Evolutionary conservation across 1,140 invertebrate genomes (phyloP), one percentile per base, ranked within the genome.

Genomic region (Tribolium castaneum): DNA sequence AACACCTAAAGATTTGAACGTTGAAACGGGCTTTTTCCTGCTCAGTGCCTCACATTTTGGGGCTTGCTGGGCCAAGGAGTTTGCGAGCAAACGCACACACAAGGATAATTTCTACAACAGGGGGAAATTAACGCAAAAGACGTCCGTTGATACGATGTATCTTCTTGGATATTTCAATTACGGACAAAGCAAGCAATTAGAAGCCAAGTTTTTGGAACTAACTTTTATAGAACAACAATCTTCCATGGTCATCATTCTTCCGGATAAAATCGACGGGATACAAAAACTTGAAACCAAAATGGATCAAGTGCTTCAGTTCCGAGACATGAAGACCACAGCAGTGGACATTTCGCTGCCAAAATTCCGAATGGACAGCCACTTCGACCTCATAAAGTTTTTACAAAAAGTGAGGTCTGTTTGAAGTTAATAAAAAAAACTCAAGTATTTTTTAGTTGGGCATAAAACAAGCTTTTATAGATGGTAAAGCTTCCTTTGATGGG

Each of bases 211-310:
- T 13, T 81, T 93, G 1, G 87, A 90, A 81, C 78, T 93, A 74
- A 87, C 88, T 0, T 93, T 92, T 81, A 83, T 85, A 75, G 90
- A 90, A 25, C 82, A 87, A 0, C 88, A 90, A 74, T 83, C 92
- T 1, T 92, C 90, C 73, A 90, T 93, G 90, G 73, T 93, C 0
- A 88, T 94, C 9, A 87, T 94, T n/a, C 81, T 94, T 14, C 93
- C 93, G 0, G 87, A 91, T 66, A 87, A 91, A 76, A 83, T 89
- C 9, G 87, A 91, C 9, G 92, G 92, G 71, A 88, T 87, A 52
- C 51, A 12, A 2, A 79, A 82, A 5, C 78, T 86, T 34, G 85
- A 87, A 81, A 49, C 80, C 25, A 83, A 86, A 78, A 30, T 85
- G 10, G 62, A 71, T 0, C 75, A 80, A 25, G 76, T 83, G 13